A percentile compares a stretch with the other conserved stretches of the same genome.
These are phyloP conservation scores for Castor canadensis DNA, from an alignment of 2,113 vertebrate species.

Conservation along the genomic window DNA sequence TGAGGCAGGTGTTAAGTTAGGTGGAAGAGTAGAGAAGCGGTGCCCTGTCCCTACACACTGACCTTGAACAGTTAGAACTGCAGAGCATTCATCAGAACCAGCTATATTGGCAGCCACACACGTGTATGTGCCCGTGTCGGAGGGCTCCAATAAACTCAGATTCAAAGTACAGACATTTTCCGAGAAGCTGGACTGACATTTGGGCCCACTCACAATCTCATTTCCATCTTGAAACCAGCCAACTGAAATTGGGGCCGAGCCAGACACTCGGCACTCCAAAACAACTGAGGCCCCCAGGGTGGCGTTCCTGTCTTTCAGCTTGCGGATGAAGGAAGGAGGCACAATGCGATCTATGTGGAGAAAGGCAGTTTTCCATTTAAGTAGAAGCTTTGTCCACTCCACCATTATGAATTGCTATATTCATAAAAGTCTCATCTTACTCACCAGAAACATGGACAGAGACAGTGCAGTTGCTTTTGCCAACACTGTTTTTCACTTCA, in stretches of 20 bases:
- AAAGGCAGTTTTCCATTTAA: slow-evolving; percentile 62
- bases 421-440: slow-evolving; percentile 69
- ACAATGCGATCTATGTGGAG: slow-evolving; percentile 92
- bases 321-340: slow-evolving; percentile 94
- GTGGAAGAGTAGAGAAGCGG: accelerated
- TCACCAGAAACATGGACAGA: slow-evolving; percentile 95
- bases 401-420: accelerated
- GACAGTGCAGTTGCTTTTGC: slow-evolving; percentile 94
- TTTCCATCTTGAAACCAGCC: slow-evolving; percentile 93
- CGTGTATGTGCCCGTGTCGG: slow-evolving; percentile 91
- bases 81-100: slow-evolving; percentile 92
- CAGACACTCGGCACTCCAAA: slow-evolving; percentile 95
- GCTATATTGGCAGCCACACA: slow-evolving; percentile 93
- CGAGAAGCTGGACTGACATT: slow-evolving; percentile 90
- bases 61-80: slow-evolving; percentile 94
- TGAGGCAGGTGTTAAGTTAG: background rate
- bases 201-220: slow-evolving; percentile 92
- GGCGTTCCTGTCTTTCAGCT: slow-evolving; percentile 90
- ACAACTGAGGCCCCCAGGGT: slow-evolving; percentile 87
- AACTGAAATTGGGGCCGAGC: slow-evolving; percentile 93
- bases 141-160: slow-evolving; percentile 88
- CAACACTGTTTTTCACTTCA: slow-evolving; percentile 96
- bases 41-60: slow-evolving; percentile 77
- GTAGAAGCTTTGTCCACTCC: background rate
- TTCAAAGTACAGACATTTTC: slow-evolving; percentile 94